These are phyloP conservation scores for Poicephalus meyeri DNA, from an alignment of 2,113 vertebrate genomes.

Conservation along the genomic window DNA sequence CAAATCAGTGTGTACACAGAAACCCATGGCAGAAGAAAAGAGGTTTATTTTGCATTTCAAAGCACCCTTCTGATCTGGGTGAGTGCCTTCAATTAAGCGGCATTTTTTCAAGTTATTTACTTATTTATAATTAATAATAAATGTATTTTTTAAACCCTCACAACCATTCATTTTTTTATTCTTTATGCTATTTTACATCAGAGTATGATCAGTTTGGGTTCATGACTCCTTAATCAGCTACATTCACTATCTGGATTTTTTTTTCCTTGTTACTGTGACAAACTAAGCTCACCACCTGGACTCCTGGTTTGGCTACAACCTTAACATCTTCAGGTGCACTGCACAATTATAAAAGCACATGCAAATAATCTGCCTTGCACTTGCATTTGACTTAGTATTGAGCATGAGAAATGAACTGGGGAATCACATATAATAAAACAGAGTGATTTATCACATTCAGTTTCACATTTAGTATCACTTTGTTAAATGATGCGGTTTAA, in stretches of 20 bases:
- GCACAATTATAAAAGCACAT: not conserved
- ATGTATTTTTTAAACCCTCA: not conserved
- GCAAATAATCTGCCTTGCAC: not conserved
- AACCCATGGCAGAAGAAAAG: constrained; percentile 4
- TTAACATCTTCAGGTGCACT: not conserved
- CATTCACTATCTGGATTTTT: not conserved
- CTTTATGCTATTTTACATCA: not conserved
- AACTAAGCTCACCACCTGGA: not conserved
- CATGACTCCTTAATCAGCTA: not conserved
- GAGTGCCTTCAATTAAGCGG: not conserved
- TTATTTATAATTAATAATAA: not conserved
- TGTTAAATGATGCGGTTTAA: not conserved
- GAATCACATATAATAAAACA: not conserved
- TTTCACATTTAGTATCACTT: not conserved
- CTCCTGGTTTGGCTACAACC: not conserved
- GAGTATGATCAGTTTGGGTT: not conserved
- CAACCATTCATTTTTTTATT: not conserved
- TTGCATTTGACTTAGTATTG: not conserved
- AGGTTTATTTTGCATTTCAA: constrained; percentile 12
- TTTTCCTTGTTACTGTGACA: not conserved
- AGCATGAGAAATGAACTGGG: not conserved
- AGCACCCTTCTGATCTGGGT: not conserved
- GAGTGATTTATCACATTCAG: not conserved
- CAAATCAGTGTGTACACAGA: not conserved
- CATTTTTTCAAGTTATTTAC: not conserved